Evolutionary conservation across 2,113 vertebrate genomes (phyloP).

Genomic region (Tyrannus savana): DNA sequence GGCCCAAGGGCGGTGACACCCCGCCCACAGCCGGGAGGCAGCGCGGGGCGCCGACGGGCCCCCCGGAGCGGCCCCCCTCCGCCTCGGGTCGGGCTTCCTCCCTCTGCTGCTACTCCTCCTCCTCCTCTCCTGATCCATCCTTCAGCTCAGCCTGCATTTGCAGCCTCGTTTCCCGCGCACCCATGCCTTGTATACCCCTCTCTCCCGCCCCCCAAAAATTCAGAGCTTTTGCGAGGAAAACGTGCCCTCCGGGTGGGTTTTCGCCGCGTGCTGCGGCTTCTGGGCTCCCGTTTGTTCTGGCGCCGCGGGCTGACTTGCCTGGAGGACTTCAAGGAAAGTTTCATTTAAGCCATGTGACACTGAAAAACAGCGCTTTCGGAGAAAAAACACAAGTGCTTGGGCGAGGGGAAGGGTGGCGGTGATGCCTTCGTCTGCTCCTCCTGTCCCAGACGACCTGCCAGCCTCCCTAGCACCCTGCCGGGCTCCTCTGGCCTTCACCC

Average conservation of each 20-base stretch:
- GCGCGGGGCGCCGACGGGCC: background rate
- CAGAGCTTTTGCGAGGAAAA: background rate
- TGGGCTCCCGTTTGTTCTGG: background rate
- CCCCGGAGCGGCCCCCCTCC: background rate
- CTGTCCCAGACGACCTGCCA: background rate
- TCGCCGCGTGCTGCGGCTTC: background rate
- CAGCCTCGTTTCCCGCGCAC: background rate
- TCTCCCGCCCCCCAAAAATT: background rate
- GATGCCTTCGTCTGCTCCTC: background rate
- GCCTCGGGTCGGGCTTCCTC: background rate
- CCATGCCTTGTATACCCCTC: background rate
- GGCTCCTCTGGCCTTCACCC: background rate
- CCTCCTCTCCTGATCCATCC: background rate
- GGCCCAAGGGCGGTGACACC: slow-evolving; percentile 37
- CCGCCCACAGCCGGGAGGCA: slow-evolving; percentile 56
- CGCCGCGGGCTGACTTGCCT: background rate
- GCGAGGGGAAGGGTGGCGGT: accelerated
- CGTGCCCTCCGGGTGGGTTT: background rate
- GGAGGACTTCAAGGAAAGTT: slow-evolving; percentile 45
- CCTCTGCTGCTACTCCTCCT: background rate
- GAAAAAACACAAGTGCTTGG: background rate
- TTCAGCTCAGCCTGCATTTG: background rate
- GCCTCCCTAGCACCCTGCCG: background rate
- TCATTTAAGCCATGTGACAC: background rate
- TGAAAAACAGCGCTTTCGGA: background rate